Percentiles rank a stretch among this genome's conserved stretches.
Evolutionary conservation across 2,797 vertebrate genomes (phyloP).

Genomic region (Anisognathus igniventris): DNA sequence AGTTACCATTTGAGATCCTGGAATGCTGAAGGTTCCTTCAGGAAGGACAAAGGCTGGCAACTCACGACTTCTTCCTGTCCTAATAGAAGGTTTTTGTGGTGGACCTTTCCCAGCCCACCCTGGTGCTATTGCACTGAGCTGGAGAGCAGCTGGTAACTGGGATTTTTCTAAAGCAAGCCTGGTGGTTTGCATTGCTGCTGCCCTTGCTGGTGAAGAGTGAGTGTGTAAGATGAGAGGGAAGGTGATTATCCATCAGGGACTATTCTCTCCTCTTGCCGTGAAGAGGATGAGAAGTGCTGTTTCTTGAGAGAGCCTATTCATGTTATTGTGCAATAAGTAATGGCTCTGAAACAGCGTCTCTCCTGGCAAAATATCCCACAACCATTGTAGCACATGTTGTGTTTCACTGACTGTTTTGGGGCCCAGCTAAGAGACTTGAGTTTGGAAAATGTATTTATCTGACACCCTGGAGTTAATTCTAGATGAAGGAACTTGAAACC

Average conservation of each 20-base stretch:
- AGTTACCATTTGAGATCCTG: neutral
- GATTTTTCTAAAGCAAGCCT: neutral
- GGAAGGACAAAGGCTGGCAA: neutral
- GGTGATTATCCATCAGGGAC: neutral
- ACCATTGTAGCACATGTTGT: rapidly evolving
- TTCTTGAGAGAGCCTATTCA: neutral
- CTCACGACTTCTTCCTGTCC: neutral
- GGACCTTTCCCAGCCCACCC: neutral
- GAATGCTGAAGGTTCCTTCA: neutral
- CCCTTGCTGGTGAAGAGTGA: neutral
- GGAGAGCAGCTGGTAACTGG: neutral
- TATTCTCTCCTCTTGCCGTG: neutral
- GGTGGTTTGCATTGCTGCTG: neutral
- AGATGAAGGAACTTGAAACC: neutral
- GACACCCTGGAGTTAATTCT: neutral
- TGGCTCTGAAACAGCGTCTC: neutral
- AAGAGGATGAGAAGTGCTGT: neutral
- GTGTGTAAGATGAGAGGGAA: neutral
- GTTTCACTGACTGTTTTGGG: neutral
- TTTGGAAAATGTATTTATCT: neutral
- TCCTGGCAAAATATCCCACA: neutral
- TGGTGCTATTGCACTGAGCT: neutral
- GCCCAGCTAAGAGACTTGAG: neutral
- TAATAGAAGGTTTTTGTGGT: neutral
- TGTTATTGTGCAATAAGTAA: neutral